phyloP scores from a whole-genome alignment of 2,113 vertebrate species.

The Abramis brama region DNA sequence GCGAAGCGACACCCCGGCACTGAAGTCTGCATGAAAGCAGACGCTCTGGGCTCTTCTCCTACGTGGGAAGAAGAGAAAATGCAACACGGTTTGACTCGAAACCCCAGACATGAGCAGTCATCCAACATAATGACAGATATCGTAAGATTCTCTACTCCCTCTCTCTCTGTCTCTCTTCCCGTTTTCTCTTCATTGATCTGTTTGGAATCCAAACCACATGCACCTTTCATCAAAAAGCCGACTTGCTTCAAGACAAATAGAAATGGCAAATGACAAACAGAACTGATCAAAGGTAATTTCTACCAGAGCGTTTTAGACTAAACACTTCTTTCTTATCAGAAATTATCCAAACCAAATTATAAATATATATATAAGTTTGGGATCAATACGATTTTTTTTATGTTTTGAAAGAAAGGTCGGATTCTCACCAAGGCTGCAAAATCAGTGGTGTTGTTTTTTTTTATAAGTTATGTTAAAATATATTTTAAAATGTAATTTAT shows the following conservation, averaged over 20 bases:
- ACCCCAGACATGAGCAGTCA: conserved; percentile 47
- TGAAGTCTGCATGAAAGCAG: conserved; percentile 22
- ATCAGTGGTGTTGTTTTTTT: no score
- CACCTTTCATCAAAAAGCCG: conserved; percentile 22
- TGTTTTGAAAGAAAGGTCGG: neutral
- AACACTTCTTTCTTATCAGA: neutral
- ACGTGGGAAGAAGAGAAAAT: conserved; percentile 30
- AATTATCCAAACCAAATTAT: neutral
- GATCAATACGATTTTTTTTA: neutral
- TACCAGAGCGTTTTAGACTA: neutral
- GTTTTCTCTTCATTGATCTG: conserved; percentile 46
- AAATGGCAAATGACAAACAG: neutral
- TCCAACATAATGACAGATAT: conserved; percentile 46
- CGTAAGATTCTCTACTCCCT: conserved; percentile 12
- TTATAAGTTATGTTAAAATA: no score
- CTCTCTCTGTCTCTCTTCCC: conserved; percentile 9
- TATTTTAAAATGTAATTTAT: no score
- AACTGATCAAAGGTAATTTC: no score
- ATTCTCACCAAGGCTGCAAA: neutral
- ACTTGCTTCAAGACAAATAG: neutral
- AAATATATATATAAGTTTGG: neutral
- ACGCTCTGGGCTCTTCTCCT: conserved; percentile 14
- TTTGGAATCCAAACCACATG: conserved; percentile 45
- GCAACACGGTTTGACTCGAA: conserved; percentile 7
- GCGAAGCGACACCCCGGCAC: conserved; percentile 1